Evolutionary conservation across 2,113 vertebrate genomes (phyloP), one percentile per base, ranked within the genome.

Genomic region (Dascyllus trimaculatus): DNA sequence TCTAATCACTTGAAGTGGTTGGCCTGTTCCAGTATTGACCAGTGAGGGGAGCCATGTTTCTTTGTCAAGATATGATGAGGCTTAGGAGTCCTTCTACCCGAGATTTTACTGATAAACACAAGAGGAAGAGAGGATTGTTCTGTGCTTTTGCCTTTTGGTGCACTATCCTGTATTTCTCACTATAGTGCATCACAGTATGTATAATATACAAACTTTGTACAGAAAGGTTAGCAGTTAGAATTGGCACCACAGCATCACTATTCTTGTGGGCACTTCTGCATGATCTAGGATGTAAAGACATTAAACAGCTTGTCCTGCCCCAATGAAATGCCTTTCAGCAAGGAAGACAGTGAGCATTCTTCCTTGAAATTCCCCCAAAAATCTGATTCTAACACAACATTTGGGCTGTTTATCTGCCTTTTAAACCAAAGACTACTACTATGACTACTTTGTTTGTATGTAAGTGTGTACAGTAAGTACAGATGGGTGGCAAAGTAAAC

Each of bases 1-100:
- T 0, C 57, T 17, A 35, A 26, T 8, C 0, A 25, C 10, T 40
- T 0, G 21, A 75, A 57, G 38, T 59, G n/a, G 54, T 68, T 32
- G 15, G 19, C 70, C 38, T 35, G 3, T 88, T 40, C 78, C 80
- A 40, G n/a, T 22, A 5, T n/a, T 75, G 54, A 61, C 74, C 88
- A 75, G 73, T 69, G 26, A 59, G 80, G 51, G 82, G 76, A 74
- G 84, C 86, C 75, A 53, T 76, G 46, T 75, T 80, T 80, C 85
- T 72, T 49, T 68, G 15, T 64, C 17, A 52, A 29, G 26, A 48
- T 38, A 32, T 1, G 3, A 59, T n/a, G 46, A 22, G 21, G 24
- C 21, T 18, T 4, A 5, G 18, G 7, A 59, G n/a, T 38, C n/a
- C 59, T 18, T 1, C 49, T 19, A 1, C n/a, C 51, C 10, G 25